Evolutionary conservation across 30 jellyfish, hydroid and myxozoan species (phyloP).

Genomic region (Turritopsis rubra): DNA sequence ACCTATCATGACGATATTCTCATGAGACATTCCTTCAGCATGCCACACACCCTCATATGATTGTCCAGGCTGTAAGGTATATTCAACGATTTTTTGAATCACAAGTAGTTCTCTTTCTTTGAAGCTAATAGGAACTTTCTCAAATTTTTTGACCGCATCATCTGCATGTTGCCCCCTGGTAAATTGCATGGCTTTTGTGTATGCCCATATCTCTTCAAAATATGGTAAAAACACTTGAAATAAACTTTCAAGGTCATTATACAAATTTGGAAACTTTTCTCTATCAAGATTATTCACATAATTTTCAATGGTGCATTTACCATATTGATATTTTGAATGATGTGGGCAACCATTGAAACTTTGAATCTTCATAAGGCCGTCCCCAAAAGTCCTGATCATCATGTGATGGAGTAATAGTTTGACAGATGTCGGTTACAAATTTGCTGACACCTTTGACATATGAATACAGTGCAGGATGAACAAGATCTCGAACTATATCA

Average conservation of each 20-base stretch:
- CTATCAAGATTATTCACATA: slow-evolving; percentile 60
- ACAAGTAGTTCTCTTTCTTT: slow-evolving; percentile 52
- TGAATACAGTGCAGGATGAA: slow-evolving; percentile 64
- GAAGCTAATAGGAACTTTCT: slow-evolving; percentile 33
- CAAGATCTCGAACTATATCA: slow-evolving; percentile 60
- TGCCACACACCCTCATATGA: slow-evolving; percentile 83
- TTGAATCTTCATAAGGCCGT: slow-evolving; percentile 52
- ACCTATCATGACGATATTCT: slow-evolving; percentile 81
- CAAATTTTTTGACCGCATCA: slow-evolving; percentile 20
- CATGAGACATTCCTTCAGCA: slow-evolving; percentile 91
- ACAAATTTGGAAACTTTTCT: slow-evolving; percentile 34
- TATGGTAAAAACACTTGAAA: slow-evolving; percentile 54
- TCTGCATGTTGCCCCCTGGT: slow-evolving; percentile 19
- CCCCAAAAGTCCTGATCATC: slow-evolving; percentile 64
- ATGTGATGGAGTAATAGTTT: not conserved
- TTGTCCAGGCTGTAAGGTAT: slow-evolving; percentile 65
- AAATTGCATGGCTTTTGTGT: slow-evolving; percentile 57
- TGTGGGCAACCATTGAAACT: slow-evolving; percentile 72
- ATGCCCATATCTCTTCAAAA: slow-evolving; percentile 70
- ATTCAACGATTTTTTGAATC: slow-evolving; percentile 55
- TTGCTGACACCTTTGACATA: slow-evolving; percentile 52
- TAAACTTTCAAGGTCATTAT: slow-evolving; percentile 43
- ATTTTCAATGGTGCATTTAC: slow-evolving; percentile 48
- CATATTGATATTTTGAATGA: slow-evolving; percentile 47
- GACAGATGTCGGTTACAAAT: slow-evolving; percentile 11